phyloP scores from a whole-genome alignment of 2,888 invertebrate genomes.

The Crioceris asparagi region DNA sequence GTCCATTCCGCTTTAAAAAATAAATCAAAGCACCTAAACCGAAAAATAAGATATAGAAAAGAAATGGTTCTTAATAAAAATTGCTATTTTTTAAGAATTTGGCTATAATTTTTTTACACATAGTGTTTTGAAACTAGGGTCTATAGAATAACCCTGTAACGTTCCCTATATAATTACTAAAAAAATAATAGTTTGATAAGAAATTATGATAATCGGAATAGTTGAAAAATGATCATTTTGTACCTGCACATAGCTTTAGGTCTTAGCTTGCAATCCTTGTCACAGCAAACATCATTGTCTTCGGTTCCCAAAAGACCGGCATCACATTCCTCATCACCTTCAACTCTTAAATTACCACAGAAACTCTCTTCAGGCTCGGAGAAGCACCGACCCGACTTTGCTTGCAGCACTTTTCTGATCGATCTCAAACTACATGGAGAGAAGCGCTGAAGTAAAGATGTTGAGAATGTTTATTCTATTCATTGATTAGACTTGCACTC shows the following conservation, averaged over 20 bases:
- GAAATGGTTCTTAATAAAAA: too few relatives aligned
- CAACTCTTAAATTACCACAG: constrained; percentile 91
- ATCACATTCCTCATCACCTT: constrained; percentile 94
- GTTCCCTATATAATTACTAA: too few relatives aligned
- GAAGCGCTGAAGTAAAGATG: constrained; percentile 57
- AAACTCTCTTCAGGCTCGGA: constrained; percentile 92
- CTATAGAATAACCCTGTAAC: too few relatives aligned
- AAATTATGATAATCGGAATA: too few relatives aligned
- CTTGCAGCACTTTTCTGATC: constrained; percentile 84
- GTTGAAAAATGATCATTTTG: constrained; percentile 3
- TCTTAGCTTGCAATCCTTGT: constrained; percentile 81
- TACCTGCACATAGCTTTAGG: constrained; percentile 85
- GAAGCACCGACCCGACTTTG: constrained; percentile 85
- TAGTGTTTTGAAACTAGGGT: too few relatives aligned
- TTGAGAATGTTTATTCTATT: constrained; percentile 7
- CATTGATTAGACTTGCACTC: not conserved
- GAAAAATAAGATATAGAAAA: too few relatives aligned
- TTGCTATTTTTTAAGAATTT: too few relatives aligned
- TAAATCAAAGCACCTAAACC: too few relatives aligned
- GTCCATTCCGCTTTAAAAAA: too few relatives aligned
- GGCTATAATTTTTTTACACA: too few relatives aligned
- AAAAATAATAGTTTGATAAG: too few relatives aligned
- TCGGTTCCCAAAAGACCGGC: constrained; percentile 88
- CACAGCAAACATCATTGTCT: constrained; percentile 88
- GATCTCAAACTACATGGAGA: constrained; percentile 91